A percentile compares a stretch with the other conserved stretches of the same genome.
These are phyloP conservation scores for Strix uralensis DNA, from an alignment of 2,113 vertebrate species.

Conservation along the genomic window DNA sequence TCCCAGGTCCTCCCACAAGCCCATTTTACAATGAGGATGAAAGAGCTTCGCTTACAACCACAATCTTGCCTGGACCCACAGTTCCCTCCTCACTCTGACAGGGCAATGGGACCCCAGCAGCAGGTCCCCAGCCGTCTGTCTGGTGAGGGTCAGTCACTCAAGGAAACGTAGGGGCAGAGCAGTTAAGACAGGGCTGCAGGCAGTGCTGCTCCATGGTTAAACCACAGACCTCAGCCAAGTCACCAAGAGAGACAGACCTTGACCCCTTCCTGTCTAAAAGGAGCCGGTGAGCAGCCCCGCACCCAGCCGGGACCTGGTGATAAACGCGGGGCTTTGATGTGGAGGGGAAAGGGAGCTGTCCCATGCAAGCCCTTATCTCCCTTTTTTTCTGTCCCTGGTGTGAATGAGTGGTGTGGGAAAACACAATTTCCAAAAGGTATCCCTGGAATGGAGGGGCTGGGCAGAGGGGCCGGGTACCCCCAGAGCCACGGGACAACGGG, in stretches of 20 bases:
- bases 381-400: not conserved
- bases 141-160: not conserved
- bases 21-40: accelerated
- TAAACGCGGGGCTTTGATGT: not conserved
- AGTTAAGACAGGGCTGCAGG: not conserved
- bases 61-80: not conserved
- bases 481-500: not conserved
- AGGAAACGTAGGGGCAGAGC: not conserved
- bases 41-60: not conserved
- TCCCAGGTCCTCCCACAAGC: not conserved
- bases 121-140: accelerated
- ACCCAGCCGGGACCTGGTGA: not conserved
- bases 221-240: not conserved
- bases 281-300: not conserved
- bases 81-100: not conserved
- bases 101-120: not conserved
- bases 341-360: not conserved
- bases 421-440: not conserved
- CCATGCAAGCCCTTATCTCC: not conserved
- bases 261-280: not conserved
- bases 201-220: not conserved
- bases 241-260: accelerated
- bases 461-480: not conserved
- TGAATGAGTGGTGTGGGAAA: not conserved
- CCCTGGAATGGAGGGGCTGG: not conserved